phyloP scores from a whole-genome alignment of 1,140 invertebrate species.

The Mycetomoellerius zeteki region DNA sequence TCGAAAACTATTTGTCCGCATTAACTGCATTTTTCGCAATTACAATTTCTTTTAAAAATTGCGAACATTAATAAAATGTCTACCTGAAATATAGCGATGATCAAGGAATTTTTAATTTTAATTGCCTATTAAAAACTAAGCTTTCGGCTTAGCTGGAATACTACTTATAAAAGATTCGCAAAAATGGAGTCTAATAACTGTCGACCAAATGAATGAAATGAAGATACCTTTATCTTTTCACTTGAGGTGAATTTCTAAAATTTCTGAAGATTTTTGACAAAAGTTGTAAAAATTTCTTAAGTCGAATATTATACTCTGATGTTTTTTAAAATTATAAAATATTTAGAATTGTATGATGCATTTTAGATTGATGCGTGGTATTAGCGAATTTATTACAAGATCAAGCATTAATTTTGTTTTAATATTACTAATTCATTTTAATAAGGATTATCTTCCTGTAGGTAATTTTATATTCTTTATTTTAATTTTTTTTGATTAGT shows the following conservation, averaged over 20 bases:
- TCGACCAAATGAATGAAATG: not conserved
- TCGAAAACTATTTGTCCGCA: constrained; percentile 6
- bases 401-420: not conserved
- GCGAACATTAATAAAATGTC: constrained; percentile 6
- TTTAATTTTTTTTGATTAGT: not conserved
- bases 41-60: constrained; percentile 9
- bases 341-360: not conserved
- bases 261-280: not conserved
- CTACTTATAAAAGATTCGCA: constrained; percentile 19
- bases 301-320: not conserved
- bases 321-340: not conserved
- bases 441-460: not conserved
- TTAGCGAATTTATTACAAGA: not conserved
- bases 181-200: not conserved
- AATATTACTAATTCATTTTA: not conserved
- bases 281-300: not conserved
- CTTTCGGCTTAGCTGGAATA: constrained; percentile 28
- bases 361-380: not conserved
- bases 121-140: constrained; percentile 42
- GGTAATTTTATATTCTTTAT: not conserved
- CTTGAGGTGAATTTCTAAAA: not conserved
- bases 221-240: not conserved
- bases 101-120: constrained; percentile 60
- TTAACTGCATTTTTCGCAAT: not conserved
- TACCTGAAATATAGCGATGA: constrained; percentile 4